Percentiles rank a stretch among this genome's conserved stretches.
Evolutionary conservation across 2,888 invertebrate genomes (phyloP).

Genomic region (Sarcophaga variegata): DNA sequence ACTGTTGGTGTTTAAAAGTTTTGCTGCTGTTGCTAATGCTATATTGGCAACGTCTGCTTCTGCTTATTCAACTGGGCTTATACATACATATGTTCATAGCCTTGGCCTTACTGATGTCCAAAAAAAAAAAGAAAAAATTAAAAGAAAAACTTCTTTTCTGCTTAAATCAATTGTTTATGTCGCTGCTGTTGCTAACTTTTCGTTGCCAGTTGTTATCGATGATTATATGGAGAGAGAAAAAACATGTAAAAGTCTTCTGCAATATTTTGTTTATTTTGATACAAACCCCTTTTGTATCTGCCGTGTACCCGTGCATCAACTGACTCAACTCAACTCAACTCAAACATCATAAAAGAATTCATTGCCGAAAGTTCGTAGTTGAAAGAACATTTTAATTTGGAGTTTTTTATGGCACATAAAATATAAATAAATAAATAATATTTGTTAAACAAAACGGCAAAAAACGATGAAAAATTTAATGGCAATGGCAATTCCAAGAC

Average conservation of each 20-base stretch:
- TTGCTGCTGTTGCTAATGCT: slow-evolving; percentile 52
- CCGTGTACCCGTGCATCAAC: no score
- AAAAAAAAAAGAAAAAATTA: neutral
- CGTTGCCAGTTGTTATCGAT: slow-evolving; percentile 34
- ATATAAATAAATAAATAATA: slow-evolving; percentile 64
- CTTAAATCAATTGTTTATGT: slow-evolving; percentile 66
- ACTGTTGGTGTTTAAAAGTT: slow-evolving; percentile 68
- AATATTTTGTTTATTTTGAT: neutral
- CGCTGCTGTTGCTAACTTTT: slow-evolving; percentile 19
- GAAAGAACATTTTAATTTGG: slow-evolving; percentile 81
- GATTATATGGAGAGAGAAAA: neutral
- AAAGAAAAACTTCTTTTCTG: neutral
- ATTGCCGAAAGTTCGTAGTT: slow-evolving; percentile 79
- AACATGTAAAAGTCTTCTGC: no score
- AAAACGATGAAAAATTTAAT: neutral
- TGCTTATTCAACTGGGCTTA: slow-evolving; percentile 21
- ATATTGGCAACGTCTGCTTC: slow-evolving; percentile 27
- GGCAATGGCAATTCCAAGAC: no score
- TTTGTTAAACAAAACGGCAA: neutral
- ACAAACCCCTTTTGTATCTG: neutral
- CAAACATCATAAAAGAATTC: slow-evolving; percentile 62
- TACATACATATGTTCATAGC: neutral
- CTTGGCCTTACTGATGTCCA: neutral
- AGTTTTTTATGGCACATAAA: slow-evolving; percentile 72
- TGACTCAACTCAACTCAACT: slow-evolving; percentile 12